Evolutionary conservation across 2,113 vertebrate genomes (phyloP), one percentile per base, ranked within the genome.

Genomic region (Stegostoma tigrinum): DNA sequence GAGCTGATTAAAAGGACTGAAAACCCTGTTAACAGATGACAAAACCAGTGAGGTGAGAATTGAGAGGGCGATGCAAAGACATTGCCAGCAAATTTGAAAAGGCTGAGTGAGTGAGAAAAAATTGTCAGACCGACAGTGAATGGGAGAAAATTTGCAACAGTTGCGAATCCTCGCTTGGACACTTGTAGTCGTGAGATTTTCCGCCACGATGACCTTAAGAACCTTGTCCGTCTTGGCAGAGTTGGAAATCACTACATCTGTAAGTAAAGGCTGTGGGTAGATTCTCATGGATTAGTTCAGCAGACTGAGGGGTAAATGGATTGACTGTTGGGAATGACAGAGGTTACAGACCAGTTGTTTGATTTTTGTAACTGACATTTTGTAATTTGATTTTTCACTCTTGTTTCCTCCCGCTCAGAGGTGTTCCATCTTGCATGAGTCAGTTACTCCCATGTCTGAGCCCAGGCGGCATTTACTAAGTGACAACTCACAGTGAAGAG

Each of bases 201-300:
- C 95, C 98, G 99, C 14, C 98, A 99, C 0, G 98, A 99, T 6
- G 97, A 98, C 93, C 97, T 99, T 23, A 99, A 99, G 97, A 98
- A 98, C 83, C 86, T 97, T 6, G 99, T 99, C 83, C 98, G 97
- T 96, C 97, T 99, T 1, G 98, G 97, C 19, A 98, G 98, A 96
- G 98, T 99, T 70, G 98, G 99, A 78, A 98, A 99, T 97, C 99
- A 99, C 96, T 99, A 98, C 89, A 99, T 99, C 96, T 99, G 99
- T 99, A 97, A 96, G 99, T 99, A 61, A 12, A 30, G 23, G n/a
- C 55, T 66, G 64, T 38, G n/a, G 90, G 5, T 64, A 27, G 23
- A 12, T 67, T 67, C 30, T 45, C 6, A 24, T 38, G 83, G 45
- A 48, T 90, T 90, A 55, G 24, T 24, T 27, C 12, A 24, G 45